Evolutionary conservation across 2,113 vertebrate species (phyloP).

Genomic region (Chloebia gouldiae): DNA sequence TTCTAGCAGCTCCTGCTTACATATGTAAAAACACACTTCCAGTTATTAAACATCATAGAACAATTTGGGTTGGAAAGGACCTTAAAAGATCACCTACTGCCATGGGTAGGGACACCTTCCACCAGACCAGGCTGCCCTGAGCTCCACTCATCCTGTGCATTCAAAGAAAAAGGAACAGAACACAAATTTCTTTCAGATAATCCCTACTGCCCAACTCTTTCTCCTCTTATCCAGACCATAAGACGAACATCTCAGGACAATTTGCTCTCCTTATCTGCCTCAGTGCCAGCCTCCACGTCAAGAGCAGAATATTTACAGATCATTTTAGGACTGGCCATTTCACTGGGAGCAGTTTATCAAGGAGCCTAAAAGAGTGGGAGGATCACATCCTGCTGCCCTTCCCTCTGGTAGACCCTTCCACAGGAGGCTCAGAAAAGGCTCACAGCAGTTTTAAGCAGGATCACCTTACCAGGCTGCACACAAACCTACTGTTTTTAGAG

Average conservation of each 20-base stretch:
- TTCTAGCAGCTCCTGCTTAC: background rate
- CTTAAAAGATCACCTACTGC: background rate
- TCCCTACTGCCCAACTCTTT: no score
- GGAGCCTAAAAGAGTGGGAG: background rate
- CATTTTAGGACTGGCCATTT: background rate
- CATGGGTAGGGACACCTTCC: background rate
- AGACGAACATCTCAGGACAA: background rate
- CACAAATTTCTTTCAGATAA: background rate
- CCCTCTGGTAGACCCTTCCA: background rate
- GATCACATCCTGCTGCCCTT: background rate
- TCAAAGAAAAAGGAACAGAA: background rate
- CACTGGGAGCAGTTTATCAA: background rate
- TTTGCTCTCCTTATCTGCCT: background rate
- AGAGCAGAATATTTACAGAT: background rate
- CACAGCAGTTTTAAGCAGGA: background rate
- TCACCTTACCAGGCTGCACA: background rate
- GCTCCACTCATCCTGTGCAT: background rate
- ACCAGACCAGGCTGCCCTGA: background rate
- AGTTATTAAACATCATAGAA: background rate
- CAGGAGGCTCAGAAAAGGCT: background rate
- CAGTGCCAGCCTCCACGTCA: background rate
- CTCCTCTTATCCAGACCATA: background rate
- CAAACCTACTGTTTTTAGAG: background rate
- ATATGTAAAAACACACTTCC: background rate
- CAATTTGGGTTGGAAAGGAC: background rate